A percentile compares a stretch with the other conserved stretches of the same genome.
phyloP scores from a whole-genome alignment of 2,797 vertebrate species.

The Squalus acanthias region DNA sequence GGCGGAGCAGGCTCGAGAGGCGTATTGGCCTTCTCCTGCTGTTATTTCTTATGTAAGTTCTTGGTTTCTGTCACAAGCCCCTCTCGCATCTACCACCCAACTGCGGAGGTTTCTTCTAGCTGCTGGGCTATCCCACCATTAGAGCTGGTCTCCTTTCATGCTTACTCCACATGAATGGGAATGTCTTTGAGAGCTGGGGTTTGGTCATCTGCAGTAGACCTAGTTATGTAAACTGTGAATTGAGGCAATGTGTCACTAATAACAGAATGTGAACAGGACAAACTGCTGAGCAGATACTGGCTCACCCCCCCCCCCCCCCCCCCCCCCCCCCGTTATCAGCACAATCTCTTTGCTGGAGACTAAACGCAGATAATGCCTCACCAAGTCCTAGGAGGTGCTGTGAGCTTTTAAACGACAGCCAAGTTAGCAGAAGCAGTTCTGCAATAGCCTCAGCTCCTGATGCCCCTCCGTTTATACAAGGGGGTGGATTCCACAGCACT shows the following conservation, averaged over 20 bases:
- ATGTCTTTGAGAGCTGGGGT: background rate
- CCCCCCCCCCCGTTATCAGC: background rate
- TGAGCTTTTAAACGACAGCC: background rate
- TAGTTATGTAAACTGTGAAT: constrained; percentile 6
- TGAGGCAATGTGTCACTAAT: background rate
- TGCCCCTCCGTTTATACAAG: background rate
- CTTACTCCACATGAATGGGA: background rate
- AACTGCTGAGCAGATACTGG: background rate
- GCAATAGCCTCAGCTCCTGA: background rate
- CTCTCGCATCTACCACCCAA: background rate
- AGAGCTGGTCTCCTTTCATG: background rate
- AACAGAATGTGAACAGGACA: background rate
- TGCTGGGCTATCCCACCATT: background rate
- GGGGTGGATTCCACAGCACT: too few species aligned
- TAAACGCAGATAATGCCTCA: background rate
- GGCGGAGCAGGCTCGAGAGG: too few species aligned
- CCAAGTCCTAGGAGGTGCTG: background rate
- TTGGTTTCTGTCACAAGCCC: background rate
- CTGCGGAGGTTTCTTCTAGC: background rate
- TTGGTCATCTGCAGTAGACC: background rate
- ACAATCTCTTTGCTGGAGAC: background rate
- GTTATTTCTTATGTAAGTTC: background rate
- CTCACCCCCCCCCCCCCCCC: too few species aligned
- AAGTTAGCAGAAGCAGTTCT: background rate
- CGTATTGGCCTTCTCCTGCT: too few species aligned